Base-by-base conservation (phyloP, 92 coral and sea anemone genomes). In the Hydrozoanthus gracilis region DNA sequence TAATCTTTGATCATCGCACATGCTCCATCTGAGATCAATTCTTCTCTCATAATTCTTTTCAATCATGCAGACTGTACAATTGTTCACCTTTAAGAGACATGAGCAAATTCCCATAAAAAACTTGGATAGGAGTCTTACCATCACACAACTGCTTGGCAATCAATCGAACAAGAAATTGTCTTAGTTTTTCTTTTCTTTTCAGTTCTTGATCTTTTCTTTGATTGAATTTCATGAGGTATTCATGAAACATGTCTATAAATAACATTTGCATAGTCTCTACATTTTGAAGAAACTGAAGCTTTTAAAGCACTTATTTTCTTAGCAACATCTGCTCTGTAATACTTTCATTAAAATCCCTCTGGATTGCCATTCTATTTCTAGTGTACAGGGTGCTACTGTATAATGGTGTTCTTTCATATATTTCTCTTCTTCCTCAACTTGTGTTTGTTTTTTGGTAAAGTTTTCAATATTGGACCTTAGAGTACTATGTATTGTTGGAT, bases 401-500 rank as follows among this genome's bases (percentile, higher is more conserved):
- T 27, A 0, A 64, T 15, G 69, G 69, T 64, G 69, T 64, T 64
- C 69, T 64, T 64, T 64, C 69, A 64, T 64, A 76, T 85, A 52
- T 79, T 78, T 55, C 45, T 89, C 83, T 89, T 89, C 92, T 50
- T 88, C 74, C 39, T 86, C 82, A 35, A 78, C 45, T 46, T 74
- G 73, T 54, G 78, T 73, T 86, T 89, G 87, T 64, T 66, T 58
- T 86, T 70, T 49, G 44, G 73, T 82, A 67, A 88, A 82, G 75
- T 71, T 88, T 91, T 91, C 65, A 55, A 91, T 88, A 67, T 88
- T 91, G 78, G 27, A 69, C 69, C 87, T 85, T 83, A 88, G 51
- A 45, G 86, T 27, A 27, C 2, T 0, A 27, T 27, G 2, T 27
- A 27, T 27, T 0, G 51, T 84, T 88, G 83, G 65, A n/a, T 91